These are phyloP conservation scores for Rhabdophis nuchalis DNA, from an alignment of 2,797 vertebrate genomes.

Conservation along the genomic window DNA sequence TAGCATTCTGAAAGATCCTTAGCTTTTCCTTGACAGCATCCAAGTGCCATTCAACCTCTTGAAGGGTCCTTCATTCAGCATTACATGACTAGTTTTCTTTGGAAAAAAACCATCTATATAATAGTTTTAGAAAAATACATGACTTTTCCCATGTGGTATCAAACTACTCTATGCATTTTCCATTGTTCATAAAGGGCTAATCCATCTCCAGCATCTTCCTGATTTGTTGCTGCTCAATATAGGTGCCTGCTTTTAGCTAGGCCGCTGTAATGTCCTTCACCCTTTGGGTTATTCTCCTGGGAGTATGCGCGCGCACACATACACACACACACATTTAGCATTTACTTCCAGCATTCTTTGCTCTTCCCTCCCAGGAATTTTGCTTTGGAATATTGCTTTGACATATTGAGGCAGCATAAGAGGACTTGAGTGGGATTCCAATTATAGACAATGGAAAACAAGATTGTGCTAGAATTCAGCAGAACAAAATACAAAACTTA, in stretches of 20 bases:
- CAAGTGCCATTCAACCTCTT: neutral
- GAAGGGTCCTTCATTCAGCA: neutral
- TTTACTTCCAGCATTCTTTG: neutral
- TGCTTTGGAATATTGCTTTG: neutral
- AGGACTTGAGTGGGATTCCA: neutral
- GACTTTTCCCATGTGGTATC: neutral
- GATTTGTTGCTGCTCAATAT: neutral
- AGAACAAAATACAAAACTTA: neutral
- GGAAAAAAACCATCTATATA: neutral
- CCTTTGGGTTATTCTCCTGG: too few relatives aligned
- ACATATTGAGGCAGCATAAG: neutral
- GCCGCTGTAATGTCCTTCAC: too few relatives aligned
- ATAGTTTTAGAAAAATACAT: neutral
- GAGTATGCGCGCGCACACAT: too few relatives aligned
- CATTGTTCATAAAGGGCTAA: neutral
- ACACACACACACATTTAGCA: too few relatives aligned
- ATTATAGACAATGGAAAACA: neutral
- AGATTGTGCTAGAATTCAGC: neutral
- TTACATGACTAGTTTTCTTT: neutral
- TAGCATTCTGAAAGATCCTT: neutral
- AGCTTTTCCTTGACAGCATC: neutral
- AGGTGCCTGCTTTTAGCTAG: neutral
- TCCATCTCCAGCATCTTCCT: neutral
- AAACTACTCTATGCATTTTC: neutral
- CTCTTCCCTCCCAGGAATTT: neutral